These are phyloP conservation scores for Blastomussa wellsi DNA, from an alignment of 92 coral and sea anemone species.

Conservation along the genomic window DNA sequence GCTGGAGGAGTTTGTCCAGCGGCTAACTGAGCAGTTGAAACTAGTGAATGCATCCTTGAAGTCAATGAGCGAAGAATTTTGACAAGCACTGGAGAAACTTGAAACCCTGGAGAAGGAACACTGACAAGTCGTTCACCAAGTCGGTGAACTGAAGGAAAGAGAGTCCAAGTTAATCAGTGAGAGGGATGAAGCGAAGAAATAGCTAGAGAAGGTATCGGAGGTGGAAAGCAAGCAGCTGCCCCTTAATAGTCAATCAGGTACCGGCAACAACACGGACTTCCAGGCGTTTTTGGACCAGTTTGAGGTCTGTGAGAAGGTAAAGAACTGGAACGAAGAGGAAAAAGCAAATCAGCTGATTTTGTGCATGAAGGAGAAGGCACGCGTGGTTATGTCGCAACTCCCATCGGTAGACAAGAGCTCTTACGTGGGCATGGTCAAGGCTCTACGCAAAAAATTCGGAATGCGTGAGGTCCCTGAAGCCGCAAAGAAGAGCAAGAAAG, in stretches of 20 bases:
- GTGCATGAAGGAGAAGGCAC: constrained; percentile 12
- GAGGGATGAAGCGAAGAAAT: constrained; percentile 17
- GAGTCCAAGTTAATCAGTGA: neutral
- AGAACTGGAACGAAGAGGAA: constrained; percentile 25
- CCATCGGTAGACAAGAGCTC: neutral
- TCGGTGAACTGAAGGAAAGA: neutral
- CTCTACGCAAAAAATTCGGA: constrained; percentile 12
- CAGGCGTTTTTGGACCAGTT: constrained; percentile 30
- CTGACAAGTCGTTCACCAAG: neutral
- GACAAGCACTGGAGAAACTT: neutral
- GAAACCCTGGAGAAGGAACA: constrained; percentile 16
- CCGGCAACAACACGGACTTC: constrained; percentile 27
- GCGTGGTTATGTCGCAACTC: constrained; percentile 7
- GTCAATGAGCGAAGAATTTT: neutral
- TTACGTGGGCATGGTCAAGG: constrained; percentile 24
- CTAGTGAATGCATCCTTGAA: neutral
- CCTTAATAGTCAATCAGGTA: constrained; percentile 12
- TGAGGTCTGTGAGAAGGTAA: constrained; percentile 30
- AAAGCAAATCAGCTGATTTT: constrained; percentile 33
- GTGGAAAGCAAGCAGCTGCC: constrained; percentile 10
- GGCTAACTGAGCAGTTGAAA: too few species aligned
- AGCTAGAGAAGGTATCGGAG: constrained; percentile 17
- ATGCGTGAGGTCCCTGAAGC: constrained; percentile 40
- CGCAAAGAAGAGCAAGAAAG: constrained; percentile 43
- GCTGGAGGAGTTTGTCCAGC: too few species aligned